Base-by-base conservation (phyloP, 1,140 invertebrate genomes). In the Cydia amplana region DNA sequence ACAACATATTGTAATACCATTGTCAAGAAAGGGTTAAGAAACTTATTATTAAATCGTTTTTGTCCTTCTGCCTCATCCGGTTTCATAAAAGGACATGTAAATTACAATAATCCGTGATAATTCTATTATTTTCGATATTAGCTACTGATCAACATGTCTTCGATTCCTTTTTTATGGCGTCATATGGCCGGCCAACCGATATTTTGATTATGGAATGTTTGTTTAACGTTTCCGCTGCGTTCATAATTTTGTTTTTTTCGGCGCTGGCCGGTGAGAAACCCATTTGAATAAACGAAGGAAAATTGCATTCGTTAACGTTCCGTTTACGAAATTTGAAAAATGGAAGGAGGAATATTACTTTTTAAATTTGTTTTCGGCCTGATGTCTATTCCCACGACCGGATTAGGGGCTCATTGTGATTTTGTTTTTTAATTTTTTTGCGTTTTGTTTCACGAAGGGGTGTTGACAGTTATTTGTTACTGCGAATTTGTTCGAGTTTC, bases 391-490 rank as follows among this genome's bases (percentile, higher is more conserved):
- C 91, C 91, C 91, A 92, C 91, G 91, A 87, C 85, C 77, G 91
- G 90, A 90, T 91, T 92, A 91, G 86, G 91, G 89, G 83, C 81
- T 86, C 86, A 83, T 88, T 90, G 85, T 88, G 86, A 91, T 89
- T 91, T 88, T 82, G 87, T 91, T 89, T 91, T 87, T 87, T 85
- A 84, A 82, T 87, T 90, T 91, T 89, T 91, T 86, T 83, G 76
- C 83, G 82, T 83, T 86, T 92, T 91, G 89, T 91, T 92, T 92
- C 89, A 90, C 86, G 84, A 91, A 92, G 90, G 91, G 91, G 90
- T 93, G 91, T 91, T 93, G 91, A 93, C 91, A 93, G 90, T 89
- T 92, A 92, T 92, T 92, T 91, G 91, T 92, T 91, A 78, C 87
- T 82, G 85, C 87, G 82, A 91, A 90, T 91, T 89, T 89, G 88